A percentile compares a stretch with the other conserved stretches of the same genome.
Conservation (phyloP, 2,797 vertebrate genomes). For the Sciaenops ocellatus region DNA sequence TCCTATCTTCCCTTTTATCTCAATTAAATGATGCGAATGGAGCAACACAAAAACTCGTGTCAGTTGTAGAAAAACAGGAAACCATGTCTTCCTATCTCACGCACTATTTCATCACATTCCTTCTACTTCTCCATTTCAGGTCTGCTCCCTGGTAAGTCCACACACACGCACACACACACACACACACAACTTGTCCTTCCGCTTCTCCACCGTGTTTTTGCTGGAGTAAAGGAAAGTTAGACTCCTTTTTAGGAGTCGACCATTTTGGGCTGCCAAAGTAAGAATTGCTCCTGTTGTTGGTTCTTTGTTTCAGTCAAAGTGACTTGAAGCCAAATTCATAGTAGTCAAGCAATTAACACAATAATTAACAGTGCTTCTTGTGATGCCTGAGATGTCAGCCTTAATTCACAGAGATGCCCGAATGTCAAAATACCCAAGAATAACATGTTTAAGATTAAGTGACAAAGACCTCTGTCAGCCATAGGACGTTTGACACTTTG, state of each 20-base stretch:
- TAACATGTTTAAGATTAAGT: no score
- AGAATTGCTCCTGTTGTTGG: not conserved
- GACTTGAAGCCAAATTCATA: no score
- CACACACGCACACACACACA: not conserved
- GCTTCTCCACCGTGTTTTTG: not conserved
- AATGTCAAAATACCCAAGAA: no score
- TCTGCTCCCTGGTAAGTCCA: not conserved
- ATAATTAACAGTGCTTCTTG: not conserved
- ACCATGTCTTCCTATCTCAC: not conserved
- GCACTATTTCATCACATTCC: slow-evolving; percentile 44
- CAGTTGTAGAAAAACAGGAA: slow-evolving; percentile 22
- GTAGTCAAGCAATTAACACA: not conserved
- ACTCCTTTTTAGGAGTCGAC: slow-evolving; percentile 22
- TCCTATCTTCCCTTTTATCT: not conserved
- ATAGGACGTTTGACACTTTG: no score
- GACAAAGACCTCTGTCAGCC: no score
- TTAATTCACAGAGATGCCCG: no score
- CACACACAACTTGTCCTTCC: not conserved
- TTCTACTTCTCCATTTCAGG: slow-evolving; percentile 25
- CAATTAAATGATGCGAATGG: not conserved
- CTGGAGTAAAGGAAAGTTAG: not conserved
- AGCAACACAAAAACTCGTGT: not conserved
- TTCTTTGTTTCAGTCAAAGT: not conserved
- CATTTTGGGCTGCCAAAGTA: slow-evolving; percentile 1
- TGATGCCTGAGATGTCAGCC: not conserved